These are phyloP conservation scores for Corbicula japonica DNA, from an alignment of 2,888 invertebrate genomes.

Conservation along the genomic window DNA sequence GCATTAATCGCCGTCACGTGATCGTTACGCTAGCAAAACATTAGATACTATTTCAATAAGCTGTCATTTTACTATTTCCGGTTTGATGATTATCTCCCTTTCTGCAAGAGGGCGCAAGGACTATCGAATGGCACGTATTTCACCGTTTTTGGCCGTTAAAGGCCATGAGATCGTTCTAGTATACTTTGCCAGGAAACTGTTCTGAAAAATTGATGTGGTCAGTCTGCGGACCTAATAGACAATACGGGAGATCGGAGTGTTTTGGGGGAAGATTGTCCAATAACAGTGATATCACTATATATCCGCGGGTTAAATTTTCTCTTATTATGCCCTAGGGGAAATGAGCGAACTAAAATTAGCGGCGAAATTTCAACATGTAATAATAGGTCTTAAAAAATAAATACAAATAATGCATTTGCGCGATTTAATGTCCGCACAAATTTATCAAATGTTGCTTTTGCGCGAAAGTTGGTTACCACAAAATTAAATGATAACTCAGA, in stretches of 20 bases:
- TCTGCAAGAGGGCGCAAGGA: slow-evolving; percentile 7
- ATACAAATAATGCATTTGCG: too few relatives aligned
- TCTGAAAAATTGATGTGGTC: slow-evolving; percentile 23
- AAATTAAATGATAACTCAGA: too few relatives aligned
- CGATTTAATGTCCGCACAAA: too few relatives aligned
- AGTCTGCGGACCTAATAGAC: too few relatives aligned
- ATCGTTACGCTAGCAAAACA: slow-evolving; percentile 61
- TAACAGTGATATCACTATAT: neutral
- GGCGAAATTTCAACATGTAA: too few relatives aligned
- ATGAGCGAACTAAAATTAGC: too few relatives aligned
- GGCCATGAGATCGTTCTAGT: slow-evolving; percentile 36
- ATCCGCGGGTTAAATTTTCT: neutral
- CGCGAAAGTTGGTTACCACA: too few relatives aligned
- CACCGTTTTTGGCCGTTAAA: slow-evolving; percentile 44
- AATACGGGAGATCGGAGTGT: neutral
- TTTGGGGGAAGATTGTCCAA: too few relatives aligned
- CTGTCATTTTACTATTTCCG: slow-evolving; percentile 67
- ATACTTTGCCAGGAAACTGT: slow-evolving; percentile 29
- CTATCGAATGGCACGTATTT: slow-evolving; percentile 32
- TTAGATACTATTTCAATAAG: slow-evolving; percentile 71
- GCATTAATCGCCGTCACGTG: slow-evolving; percentile 67
- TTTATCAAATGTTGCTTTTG: too few relatives aligned
- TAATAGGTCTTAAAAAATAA: too few relatives aligned
- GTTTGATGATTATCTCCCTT: slow-evolving; percentile 52
- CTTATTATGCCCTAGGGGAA: too few relatives aligned